A percentile compares a stretch with the other conserved stretches of the same genome.
Evolutionary conservation across 92 coral and sea anemone species (phyloP).

Genomic region (Hydrozoanthus gracilis): DNA sequence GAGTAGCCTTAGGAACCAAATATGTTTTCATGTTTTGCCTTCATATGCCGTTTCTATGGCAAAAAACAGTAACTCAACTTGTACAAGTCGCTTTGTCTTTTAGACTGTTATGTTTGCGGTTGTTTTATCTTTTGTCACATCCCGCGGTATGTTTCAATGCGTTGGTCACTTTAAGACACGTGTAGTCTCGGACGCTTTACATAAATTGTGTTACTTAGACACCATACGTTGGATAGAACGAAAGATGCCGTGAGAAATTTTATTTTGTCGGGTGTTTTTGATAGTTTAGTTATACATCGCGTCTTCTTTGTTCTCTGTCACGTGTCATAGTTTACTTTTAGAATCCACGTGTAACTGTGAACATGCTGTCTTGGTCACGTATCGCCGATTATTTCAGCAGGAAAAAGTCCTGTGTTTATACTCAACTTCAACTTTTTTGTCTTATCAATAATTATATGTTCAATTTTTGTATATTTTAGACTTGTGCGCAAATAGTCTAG

Average conservation of each 20-base stretch:
- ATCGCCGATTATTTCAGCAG: too few species aligned
- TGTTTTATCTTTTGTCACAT: background rate
- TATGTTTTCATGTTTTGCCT: background rate
- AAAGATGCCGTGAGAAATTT: constrained; percentile 13
- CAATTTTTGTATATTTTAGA: too few species aligned
- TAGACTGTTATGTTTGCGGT: background rate
- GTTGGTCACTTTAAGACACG: background rate
- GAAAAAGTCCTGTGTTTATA: too few species aligned
- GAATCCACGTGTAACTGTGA: background rate
- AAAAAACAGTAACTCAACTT: background rate
- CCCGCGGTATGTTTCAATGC: background rate
- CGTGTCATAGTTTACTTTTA: background rate
- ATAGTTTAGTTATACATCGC: background rate
- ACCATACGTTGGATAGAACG: background rate
- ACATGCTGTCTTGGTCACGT: too few species aligned
- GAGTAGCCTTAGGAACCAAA: background rate
- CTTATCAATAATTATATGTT: too few species aligned
- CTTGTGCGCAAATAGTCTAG: too few species aligned
- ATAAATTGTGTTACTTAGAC: constrained; percentile 1
- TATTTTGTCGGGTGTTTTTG: background rate
- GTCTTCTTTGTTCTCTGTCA: background rate
- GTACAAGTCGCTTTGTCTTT: background rate
- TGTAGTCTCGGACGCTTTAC: background rate
- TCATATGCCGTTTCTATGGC: background rate
- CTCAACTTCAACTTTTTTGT: too few species aligned